Conservation (phyloP, 2,113 vertebrate genomes). For the Todiramphus saurophagus region DNA sequence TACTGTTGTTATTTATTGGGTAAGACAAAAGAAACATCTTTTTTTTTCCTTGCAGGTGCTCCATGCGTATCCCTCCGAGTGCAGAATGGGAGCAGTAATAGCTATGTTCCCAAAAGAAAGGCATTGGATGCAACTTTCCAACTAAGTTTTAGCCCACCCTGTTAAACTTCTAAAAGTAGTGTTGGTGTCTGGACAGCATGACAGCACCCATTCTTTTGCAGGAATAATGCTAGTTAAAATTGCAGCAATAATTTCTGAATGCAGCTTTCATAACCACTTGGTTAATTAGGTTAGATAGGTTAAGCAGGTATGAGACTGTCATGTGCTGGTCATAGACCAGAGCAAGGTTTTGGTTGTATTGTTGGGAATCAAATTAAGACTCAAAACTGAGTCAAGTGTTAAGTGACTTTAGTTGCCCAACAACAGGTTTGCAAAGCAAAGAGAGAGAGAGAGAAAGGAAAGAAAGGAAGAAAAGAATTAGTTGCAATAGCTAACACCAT, state of each 20-base stretch:
- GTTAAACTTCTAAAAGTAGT: not conserved
- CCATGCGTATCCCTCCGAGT: not conserved
- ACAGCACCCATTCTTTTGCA: not conserved
- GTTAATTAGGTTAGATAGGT: not conserved
- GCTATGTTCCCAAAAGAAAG: not conserved
- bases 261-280: not conserved
- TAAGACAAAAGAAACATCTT: not conserved
- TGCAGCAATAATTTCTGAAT: not conserved
- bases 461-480: no score
- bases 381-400: no score
- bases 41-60: no score
- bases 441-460: no score
- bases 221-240: not conserved
- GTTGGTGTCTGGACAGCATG: accelerated
- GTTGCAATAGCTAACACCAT: no score
- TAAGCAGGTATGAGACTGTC: not conserved
- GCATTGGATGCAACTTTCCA: not conserved
- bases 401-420: no score
- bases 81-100: not conserved
- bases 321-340: no score
- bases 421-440: no score
- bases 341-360: no score
- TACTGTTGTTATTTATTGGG: not conserved
- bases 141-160: not conserved
- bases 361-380: no score